These are phyloP conservation scores for Galeopterus variegatus DNA, from an alignment of 2,113 vertebrate genomes.

Conservation along the genomic window DNA sequence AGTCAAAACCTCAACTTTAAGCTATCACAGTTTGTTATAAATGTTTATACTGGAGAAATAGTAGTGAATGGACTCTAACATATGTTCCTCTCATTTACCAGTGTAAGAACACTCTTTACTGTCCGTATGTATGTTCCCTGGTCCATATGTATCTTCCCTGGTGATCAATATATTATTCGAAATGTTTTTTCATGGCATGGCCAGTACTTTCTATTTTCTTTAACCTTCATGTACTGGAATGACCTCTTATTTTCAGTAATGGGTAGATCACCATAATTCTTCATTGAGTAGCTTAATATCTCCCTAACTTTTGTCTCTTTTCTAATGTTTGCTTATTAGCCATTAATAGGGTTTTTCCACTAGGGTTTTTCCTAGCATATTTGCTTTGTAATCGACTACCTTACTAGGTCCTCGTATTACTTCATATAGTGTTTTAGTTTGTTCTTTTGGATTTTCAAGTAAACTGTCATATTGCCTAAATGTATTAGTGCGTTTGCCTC, in stretches of 20 bases:
- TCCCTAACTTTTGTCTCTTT: slow-evolving; percentile 12
- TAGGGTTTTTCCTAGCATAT: slow-evolving; percentile 28
- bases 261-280: slow-evolving; percentile 14
- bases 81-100: background rate
- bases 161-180: background rate
- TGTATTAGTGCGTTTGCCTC: slow-evolving; percentile 26
- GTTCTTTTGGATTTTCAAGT: slow-evolving; percentile 67
- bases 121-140: background rate
- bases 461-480: slow-evolving; percentile 31
- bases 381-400: slow-evolving; percentile 45
- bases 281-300: slow-evolving; percentile 44
- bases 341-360: background rate
- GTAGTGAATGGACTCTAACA: background rate
- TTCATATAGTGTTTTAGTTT: background rate
- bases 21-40: background rate
- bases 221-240: background rate
- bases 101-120: background rate
- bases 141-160: too few species aligned
- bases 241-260: slow-evolving; percentile 53
- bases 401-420: background rate
- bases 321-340: background rate
- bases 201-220: slow-evolving; percentile 24
- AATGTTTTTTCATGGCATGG: background rate
- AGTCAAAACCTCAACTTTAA: slow-evolving; percentile 31
- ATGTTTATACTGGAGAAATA: slow-evolving; percentile 20